Evolutionary conservation across 2,797 vertebrate genomes (phyloP), one percentile per base, ranked within the genome.

Genomic region (Rhynchonycteris naso): DNA sequence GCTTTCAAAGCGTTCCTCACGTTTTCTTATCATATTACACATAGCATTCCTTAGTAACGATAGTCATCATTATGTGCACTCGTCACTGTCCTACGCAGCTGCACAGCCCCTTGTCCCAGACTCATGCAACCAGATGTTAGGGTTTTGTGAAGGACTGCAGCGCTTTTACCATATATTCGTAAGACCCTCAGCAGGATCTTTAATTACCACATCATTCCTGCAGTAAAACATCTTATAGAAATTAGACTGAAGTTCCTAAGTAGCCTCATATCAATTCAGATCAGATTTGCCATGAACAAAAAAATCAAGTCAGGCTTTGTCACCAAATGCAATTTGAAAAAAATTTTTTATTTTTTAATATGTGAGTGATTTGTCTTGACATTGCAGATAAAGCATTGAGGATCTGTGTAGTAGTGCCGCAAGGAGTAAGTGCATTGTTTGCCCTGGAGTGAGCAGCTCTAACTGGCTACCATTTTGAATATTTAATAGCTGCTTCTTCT

Each of bases 141-240:
- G 47, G 59, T 65, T 65, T 47, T 89, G 16, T 24, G 71, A 83
- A 93, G 65, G 61, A 93, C 65, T 21, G 0, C 52, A n/a, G 33
- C 22, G 5, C 50, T 84, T 68, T 22, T 26, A 43, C 47, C 43
- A 50, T 33, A 24, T 47, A 90, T 83, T 80, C 58, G n/a, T 88
- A 80, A 75, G 59, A 93, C 30, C 16, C 10, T 21, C 72, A 76
- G 33, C 68, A 63, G 50, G 58, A 19, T 76, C 79, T 86, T 19
- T 96, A 82, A 95, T 88, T 56, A 81, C 69, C 80, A 92, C 65
- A 12, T 88, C 71, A 30, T 85, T 96, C 93, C 78, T 82, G 61
- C 74, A 69, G 47, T 59, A 93, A 91, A 92, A 63, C 47, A 63
- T 8, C 89, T 71, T 72, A 69, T 26, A 71, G 8, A 66, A 82